Evolutionary conservation across 2,113 vertebrate genomes (phyloP).

Genomic region (Embiotoca jacksoni): DNA sequence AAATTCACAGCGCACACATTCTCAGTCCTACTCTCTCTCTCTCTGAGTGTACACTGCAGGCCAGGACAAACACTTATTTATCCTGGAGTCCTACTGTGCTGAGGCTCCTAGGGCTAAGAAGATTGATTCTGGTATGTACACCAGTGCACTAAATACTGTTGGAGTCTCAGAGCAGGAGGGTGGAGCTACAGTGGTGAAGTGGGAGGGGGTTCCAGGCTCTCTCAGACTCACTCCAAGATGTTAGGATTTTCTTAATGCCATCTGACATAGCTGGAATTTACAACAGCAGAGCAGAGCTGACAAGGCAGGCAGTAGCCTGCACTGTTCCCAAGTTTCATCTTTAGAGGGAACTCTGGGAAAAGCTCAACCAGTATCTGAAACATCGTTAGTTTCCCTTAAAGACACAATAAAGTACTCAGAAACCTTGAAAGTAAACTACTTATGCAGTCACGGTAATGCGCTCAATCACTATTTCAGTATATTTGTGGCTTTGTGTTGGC

Average conservation of each 20-base stretch:
- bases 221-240: conserved; percentile 65
- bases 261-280: conserved; percentile 72
- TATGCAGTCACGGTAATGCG: conserved; percentile 13
- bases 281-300: conserved; percentile 35
- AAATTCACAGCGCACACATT: conserved; percentile 62
- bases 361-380: conserved; percentile 13
- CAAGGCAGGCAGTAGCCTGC: conserved; percentile 47
- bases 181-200: conserved; percentile 15
- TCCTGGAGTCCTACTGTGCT: conserved; percentile 70
- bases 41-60: conserved; percentile 56
- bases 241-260: conserved; percentile 71
- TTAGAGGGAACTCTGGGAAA: conserved; percentile 24
- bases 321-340: conserved; percentile 32
- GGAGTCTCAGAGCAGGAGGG: conserved; percentile 42
- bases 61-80: conserved; percentile 81
- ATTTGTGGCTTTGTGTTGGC: conserved; percentile 62
- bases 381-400: conserved; percentile 26
- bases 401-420: conserved; percentile 19
- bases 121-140: conserved; percentile 78
- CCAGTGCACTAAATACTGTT: conserved; percentile 67
- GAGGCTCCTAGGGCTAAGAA: conserved; percentile 54
- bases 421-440: conserved; percentile 13
- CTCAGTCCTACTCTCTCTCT: conserved; percentile 30
- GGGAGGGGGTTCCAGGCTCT: conserved; percentile 35
- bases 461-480: conserved; percentile 43